phyloP scores from a whole-genome alignment of 2,888 invertebrate genomes.

The Hirtodrosophila duncani region DNA sequence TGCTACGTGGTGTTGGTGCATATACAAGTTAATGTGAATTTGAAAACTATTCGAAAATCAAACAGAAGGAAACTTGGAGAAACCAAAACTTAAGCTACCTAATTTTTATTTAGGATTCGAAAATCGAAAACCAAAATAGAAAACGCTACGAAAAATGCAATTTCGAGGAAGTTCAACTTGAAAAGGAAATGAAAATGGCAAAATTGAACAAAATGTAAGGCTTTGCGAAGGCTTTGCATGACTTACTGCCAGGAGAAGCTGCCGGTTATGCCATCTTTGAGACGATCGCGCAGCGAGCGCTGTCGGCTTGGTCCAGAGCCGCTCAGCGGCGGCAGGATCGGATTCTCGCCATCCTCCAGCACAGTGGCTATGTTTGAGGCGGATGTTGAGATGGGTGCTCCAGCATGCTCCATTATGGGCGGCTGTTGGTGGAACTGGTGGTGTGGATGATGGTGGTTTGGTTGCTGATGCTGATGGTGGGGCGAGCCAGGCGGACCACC shows the following conservation, averaged over 20 bases:
- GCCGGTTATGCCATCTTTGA: conserved; percentile 88
- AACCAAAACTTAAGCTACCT: too few species aligned
- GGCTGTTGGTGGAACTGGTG: conserved; percentile 55
- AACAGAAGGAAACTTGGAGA: too few species aligned
- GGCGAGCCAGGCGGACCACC: conserved; percentile 55
- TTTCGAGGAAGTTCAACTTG: conserved; percentile 1
- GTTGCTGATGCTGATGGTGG: conserved; percentile 48
- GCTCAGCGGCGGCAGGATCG: conserved; percentile 75
- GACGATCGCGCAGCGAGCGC: conserved; percentile 87
- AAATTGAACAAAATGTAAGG: conserved; percentile 19
- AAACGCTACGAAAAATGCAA: conserved; percentile 13
- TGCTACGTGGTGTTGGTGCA: too few species aligned
- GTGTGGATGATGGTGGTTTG: conserved; percentile 50
- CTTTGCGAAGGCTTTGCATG: conserved; percentile 24
- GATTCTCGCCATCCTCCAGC: conserved; percentile 72
- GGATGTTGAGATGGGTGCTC: conserved; percentile 70
- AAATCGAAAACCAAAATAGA: conserved; percentile 3
- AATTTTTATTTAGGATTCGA: too few species aligned
- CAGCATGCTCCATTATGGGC: conserved; percentile 71
- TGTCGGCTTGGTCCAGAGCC: conserved; percentile 83
- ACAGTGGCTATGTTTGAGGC: conserved; percentile 73
- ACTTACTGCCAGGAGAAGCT: conserved; percentile 91
- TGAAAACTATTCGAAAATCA: too few species aligned
- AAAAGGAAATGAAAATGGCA: conserved; percentile 14
- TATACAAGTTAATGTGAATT: too few species aligned